Percentiles rank a stretch among this genome's conserved stretches.
These are phyloP conservation scores for Auanema sp. DNA, from an alignment of 2,888 invertebrate species.

Conservation along the genomic window DNA sequence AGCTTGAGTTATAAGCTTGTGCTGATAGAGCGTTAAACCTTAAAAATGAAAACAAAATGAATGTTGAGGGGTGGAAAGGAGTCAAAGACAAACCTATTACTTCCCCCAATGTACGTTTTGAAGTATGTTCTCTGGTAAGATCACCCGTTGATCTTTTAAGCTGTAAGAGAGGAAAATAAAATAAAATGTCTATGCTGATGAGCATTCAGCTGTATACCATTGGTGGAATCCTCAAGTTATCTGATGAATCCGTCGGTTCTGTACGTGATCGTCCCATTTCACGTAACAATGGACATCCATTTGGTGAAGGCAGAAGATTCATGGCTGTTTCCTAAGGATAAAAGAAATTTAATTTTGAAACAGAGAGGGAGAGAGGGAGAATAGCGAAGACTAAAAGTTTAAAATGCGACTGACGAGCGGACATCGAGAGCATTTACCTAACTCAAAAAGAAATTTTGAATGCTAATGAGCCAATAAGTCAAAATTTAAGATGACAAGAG, in stretches of 20 bases:
- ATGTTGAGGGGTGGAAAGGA: neutral
- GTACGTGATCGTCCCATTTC: conserved; percentile 46
- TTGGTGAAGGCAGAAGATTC: conserved; percentile 10
- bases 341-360: neutral
- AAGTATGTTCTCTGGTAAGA: conserved; percentile 28
- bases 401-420: neutral
- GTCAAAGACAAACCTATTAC: conserved; percentile 16
- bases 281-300: conserved; percentile 37
- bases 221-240: conserved; percentile 9
- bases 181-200: neutral
- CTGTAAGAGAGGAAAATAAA: conserved; percentile 9
- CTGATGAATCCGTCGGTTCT: conserved; percentile 3
- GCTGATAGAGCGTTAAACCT: conserved; percentile 55
- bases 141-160: conserved; percentile 41
- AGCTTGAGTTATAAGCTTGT: conserved; percentile 48
- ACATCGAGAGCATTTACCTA: neutral
- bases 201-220: conserved; percentile 1
- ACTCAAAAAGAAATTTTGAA: neutral
- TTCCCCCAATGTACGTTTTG: conserved; percentile 22
- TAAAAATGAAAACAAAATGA: conserved; percentile 2
- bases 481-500: neutral
- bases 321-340: neutral
- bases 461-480: neutral
- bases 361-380: neutral
- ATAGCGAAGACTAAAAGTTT: neutral